A percentile compares a stretch with the other conserved stretches of the same genome.
Evolutionary conservation across 2,888 invertebrate genomes (phyloP).

Genomic region (Lucinisca nassula): DNA sequence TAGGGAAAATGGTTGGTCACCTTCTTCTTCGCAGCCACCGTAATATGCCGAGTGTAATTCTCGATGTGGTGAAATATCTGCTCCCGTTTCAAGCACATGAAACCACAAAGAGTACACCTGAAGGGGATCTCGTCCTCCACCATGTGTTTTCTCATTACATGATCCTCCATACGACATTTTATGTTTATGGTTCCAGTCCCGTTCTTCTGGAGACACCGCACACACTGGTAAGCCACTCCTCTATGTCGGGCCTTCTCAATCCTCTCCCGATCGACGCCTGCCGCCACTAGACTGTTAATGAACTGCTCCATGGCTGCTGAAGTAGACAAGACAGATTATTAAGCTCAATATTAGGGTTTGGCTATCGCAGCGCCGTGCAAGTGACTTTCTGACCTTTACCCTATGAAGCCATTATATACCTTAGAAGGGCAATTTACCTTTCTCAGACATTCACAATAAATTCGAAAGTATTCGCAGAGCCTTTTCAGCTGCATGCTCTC

Average conservation of each 20-base stretch:
- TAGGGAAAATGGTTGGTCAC: not conserved
- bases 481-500: too few species aligned
- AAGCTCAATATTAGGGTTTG: not conserved
- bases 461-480: too few species aligned
- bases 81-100: not conserved
- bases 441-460: too few species aligned
- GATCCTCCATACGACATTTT: not conserved
- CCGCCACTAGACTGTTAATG: not conserved
- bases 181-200: not conserved
- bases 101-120: not conserved
- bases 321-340: not conserved
- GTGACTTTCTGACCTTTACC: not conserved
- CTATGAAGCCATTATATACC: too few species aligned
- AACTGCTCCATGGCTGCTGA: not conserved
- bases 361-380: not conserved
- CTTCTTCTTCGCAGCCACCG: not conserved
- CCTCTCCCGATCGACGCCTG: not conserved
- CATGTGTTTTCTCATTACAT: not conserved
- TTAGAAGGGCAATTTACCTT: too few species aligned
- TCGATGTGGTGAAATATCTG: not conserved
- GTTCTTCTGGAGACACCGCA: not conserved
- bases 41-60: not conserved
- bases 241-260: not conserved
- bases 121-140: not conserved
- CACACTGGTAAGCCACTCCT: constrained; percentile 1